A percentile compares a stretch with the other conserved stretches of the same genome.
phyloP scores from a whole-genome alignment of 2,113 vertebrate genomes.

The Miniopterus natalensis region DNA sequence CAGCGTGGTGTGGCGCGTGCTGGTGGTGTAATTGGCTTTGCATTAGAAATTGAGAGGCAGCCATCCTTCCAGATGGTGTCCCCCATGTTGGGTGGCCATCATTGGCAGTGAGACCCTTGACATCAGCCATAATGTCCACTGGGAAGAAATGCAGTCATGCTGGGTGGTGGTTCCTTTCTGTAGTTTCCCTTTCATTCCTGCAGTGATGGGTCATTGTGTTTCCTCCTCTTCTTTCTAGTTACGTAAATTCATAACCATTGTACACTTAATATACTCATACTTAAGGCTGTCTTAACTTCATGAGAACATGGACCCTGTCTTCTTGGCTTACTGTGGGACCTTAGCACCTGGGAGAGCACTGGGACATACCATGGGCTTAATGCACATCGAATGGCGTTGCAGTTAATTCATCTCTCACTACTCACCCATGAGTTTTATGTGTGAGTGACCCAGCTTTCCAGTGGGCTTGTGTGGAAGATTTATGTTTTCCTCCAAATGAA shows the following conservation, averaged over 20 bases:
- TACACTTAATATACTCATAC: not conserved
- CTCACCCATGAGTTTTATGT: not conserved
- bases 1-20: not conserved
- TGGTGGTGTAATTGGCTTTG: not conserved
- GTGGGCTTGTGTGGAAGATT: not conserved
- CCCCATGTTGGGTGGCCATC: not conserved
- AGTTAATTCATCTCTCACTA: not conserved
- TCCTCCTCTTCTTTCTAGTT: not conserved
- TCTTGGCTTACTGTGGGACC: not conserved
- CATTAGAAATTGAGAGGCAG: not conserved
- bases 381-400: not conserved
- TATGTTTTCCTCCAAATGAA: constrained; percentile 70
- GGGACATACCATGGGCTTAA: not conserved
- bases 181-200: constrained; percentile 10
- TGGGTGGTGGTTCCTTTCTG: not conserved
- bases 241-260: not conserved
- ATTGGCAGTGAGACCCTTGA: not conserved
- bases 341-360: not conserved
- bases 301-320: not conserved
- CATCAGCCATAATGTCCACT: not conserved
- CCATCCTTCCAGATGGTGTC: not conserved
- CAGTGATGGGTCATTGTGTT: not conserved
- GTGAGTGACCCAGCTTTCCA: not conserved
- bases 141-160: not conserved
- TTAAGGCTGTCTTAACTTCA: not conserved